These are phyloP conservation scores for Chaunax sp. DNA, from an alignment of 2,797 vertebrate genomes.

Conservation along the genomic window DNA sequence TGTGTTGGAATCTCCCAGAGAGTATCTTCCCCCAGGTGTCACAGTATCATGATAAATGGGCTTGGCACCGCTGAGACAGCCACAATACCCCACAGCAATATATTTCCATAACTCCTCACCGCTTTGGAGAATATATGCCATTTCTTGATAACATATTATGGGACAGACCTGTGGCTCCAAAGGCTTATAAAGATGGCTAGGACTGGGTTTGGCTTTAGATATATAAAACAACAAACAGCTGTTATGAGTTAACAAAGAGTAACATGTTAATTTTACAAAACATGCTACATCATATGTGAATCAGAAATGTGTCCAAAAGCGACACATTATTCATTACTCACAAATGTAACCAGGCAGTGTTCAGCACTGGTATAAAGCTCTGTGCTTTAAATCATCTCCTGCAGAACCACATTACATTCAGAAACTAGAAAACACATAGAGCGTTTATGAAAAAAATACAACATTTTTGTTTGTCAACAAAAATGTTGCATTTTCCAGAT, in stretches of 20 bases:
- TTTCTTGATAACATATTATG: constrained; percentile 71
- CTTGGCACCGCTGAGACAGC: constrained; percentile 71
- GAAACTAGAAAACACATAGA: background rate
- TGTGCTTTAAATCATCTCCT: background rate
- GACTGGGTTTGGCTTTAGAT: constrained; percentile 38
- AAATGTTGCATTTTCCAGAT: too few species aligned
- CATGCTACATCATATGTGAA: background rate
- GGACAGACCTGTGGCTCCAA: constrained; percentile 64
- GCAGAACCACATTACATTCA: constrained; percentile 8
- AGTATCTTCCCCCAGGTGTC: constrained; percentile 74
- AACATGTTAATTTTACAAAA: background rate
- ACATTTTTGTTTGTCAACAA: too few species aligned
- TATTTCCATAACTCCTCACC: constrained; percentile 78
- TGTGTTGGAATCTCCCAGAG: constrained; percentile 63
- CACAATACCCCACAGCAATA: constrained; percentile 77
- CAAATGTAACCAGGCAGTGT: background rate
- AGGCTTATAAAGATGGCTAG: constrained; percentile 53
- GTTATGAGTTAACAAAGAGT: constrained; percentile 3
- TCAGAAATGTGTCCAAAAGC: background rate
- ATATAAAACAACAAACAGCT: constrained; percentile 39
- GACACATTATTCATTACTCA: background rate
- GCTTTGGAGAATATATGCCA: constrained; percentile 72
- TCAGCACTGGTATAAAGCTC: background rate
- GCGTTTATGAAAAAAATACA: too few species aligned
- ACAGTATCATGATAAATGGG: constrained; percentile 80